Conservation (phyloP, 2,113 vertebrate genomes). For the Platanista minor region DNA sequence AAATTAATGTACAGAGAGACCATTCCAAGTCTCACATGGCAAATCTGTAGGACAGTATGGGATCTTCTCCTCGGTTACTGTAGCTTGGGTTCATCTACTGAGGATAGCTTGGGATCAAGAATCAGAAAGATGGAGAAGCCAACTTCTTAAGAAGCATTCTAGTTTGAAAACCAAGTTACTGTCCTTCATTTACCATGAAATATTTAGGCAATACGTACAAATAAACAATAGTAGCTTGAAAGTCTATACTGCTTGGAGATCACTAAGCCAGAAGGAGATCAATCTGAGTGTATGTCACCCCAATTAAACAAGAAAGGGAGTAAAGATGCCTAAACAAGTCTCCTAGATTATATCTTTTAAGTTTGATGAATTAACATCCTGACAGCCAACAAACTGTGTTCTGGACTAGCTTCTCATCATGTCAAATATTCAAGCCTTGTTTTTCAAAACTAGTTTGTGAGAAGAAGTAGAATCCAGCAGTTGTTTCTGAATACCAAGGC, state of each 20-base stretch:
- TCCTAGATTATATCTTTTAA: neutral
- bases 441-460: neutral
- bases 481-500: neutral
- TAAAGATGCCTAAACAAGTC: neutral
- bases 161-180: neutral
- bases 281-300: neutral
- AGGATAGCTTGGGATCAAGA: neutral
- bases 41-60: neutral
- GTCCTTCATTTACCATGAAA: neutral
- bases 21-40: neutral
- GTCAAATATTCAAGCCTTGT: neutral
- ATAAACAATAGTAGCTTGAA: neutral
- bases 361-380: neutral
- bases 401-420: neutral
- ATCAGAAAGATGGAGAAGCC: neutral
- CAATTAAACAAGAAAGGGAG: neutral
- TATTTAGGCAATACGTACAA: neutral
- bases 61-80: rapidly evolving
- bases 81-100: neutral
- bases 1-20: neutral
- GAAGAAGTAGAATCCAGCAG: slow-evolving; percentile 9
- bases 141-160: neutral
- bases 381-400: neutral
- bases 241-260: neutral
- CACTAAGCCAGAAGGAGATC: neutral